Base-by-base conservation (phyloP, 1,140 invertebrate species). In the Mactra quadrangularis region DNA sequence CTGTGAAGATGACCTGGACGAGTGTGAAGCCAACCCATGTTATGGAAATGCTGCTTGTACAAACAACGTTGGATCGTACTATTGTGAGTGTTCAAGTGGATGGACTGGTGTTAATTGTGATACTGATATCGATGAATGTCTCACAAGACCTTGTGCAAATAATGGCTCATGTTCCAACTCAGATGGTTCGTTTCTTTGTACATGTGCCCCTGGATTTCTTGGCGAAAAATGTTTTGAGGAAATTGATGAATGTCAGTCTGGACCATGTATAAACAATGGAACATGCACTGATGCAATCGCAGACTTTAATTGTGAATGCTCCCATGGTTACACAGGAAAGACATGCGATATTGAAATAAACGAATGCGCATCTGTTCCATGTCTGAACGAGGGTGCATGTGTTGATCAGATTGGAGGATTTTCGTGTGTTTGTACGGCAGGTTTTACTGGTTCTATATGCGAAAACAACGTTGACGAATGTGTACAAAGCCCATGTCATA, bases 81-180 rank as follows among this genome's bases (percentile, higher is more conserved):
- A 52, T 17, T 85, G 83, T 55, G 35, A 47, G 17, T 85, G 83
- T 76, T 7, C 59, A 25, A 11, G n/a, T 13, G 76, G 70, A 47
- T 85, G 71, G 68, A 50, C 29, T 1, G 83, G 83, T n/a, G 15
- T 68, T 22, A n/a, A 35, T 29, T 85, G 83, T 68, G 75, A 68
- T 41, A 31, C 31, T 11, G 59, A 76, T 64, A 6, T 72, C 11
- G 27, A 72, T 55, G 68, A 72, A 35, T 72, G 68, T 35, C 6
- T 4, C 15, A 15, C 0, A 3, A 33, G 13, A 35, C 17, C 22
- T 31, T 72, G 68, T 55, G 4, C 13, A 9, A 33, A 72, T 72
- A n/a, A 45, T 22, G 66, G 66, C 6, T 25, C 11, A 2, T 84
- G 82, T 66, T 29, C 38, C 13, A 84, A 84, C 31, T n/a, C 19